Evolutionary conservation across 1,140 invertebrate genomes (phyloP), one percentile per base, ranked within the genome.

Genomic region (Rhysida immarginata): DNA sequence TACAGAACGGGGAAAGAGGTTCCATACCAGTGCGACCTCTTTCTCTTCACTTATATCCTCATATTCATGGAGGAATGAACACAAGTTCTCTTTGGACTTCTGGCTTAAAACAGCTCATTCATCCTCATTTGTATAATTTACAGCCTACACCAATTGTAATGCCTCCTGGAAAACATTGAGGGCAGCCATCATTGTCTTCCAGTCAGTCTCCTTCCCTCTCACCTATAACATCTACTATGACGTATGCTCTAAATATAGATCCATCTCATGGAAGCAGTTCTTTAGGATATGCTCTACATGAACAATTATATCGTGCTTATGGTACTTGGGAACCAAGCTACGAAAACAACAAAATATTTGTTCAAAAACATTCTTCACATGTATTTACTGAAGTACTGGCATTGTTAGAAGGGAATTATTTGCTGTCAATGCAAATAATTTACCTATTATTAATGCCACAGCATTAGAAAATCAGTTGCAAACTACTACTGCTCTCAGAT

Each of bases 31-130:
- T 66, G 2, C 59, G 60, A 26, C 69, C 66, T 5, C 62, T 64
- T 26, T 63, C 69, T 44, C 62, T 71, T 3, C 67, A 71, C 55
- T 62, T 71, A n/a, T 71, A 71, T 58, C 69, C 70, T 18, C 70
- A 71, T 59, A 71, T 71, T 41, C 69, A 71, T 59, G 70, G 70
- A 8, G 60, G 63, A 21, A 64, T 67, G 1, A 64, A 62, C n/a
- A 61, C 64, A 2, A 62, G 63, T 53, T 5, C 60, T 66, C 23
- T 18, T 45, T 24, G n/a, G 14, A 14, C 20, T n/a, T 26, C 41
- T 26, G 58, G 61, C 50, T 57, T 60, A 3, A 59, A 60, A 46
- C 62, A 66, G 0, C 53, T 66, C 13, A 58, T 69, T 18, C 67
- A 66, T 46, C 67, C 65, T 24, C 68, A 68, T 29, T 59, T 69